Percentiles rank a stretch among this genome's conserved stretches.
Conservation (phyloP, 2,113 vertebrate species). For the Microtus ochrogaster region DNA sequence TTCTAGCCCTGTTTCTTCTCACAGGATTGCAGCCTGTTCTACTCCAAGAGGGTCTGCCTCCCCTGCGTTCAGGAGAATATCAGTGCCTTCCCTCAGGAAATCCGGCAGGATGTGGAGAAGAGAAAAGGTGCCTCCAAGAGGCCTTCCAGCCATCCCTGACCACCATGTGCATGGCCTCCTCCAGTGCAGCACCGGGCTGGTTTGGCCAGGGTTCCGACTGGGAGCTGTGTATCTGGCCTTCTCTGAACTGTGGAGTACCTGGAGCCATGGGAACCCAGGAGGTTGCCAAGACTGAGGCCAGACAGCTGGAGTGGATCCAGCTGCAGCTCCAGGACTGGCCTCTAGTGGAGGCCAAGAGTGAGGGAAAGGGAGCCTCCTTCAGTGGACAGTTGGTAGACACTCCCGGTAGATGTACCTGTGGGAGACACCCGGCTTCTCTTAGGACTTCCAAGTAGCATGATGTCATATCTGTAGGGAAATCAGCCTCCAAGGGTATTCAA, state of each 20-base stretch:
- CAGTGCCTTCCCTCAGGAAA: slow-evolving; percentile 91
- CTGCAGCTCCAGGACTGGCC: not conserved
- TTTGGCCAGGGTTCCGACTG: fast-evolving
- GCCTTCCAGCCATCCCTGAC: slow-evolving; percentile 22
- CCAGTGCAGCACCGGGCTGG: not conserved
- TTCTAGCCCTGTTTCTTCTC: not conserved
- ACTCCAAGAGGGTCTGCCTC: slow-evolving; percentile 92
- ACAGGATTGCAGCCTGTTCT: slow-evolving; percentile 95
- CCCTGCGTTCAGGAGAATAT: slow-evolving; percentile 90
- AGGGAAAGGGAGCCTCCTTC: not conserved
- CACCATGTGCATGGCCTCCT: not conserved
- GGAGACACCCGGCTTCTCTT: too few species aligned
- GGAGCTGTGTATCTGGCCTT: fast-evolving
- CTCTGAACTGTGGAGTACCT: not conserved
- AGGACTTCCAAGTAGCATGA: not conserved
- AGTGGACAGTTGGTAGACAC: not conserved
- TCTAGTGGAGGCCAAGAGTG: not conserved
- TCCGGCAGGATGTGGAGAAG: slow-evolving; percentile 90
- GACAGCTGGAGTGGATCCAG: not conserved
- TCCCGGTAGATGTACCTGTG: too few species aligned
- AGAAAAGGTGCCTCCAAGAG: slow-evolving; percentile 81
- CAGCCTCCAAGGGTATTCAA: not conserved
- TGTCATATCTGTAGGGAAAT: not conserved
- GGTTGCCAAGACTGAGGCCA: not conserved
- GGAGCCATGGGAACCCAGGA: not conserved